A percentile compares a stretch with the other conserved stretches of the same genome.
Evolutionary conservation across 2,113 vertebrate species (phyloP).

Genomic region (Sisor rabdophorus): DNA sequence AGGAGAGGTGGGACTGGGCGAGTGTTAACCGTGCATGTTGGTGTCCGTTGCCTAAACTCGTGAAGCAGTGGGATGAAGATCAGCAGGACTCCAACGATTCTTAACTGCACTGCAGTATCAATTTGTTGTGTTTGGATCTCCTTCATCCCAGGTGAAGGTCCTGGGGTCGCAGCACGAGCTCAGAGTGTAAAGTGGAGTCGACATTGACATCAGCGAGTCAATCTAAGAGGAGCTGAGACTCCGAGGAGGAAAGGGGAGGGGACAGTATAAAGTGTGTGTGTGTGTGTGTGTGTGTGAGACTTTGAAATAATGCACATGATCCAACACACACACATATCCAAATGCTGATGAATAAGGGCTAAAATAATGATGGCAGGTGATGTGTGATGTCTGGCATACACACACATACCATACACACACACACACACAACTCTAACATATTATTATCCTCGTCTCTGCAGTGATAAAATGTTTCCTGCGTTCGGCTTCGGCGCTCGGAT

Average conservation of each 20-base stretch:
- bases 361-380: too few relatives aligned
- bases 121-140: background rate
- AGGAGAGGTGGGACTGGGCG: too few relatives aligned
- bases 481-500: constrained; percentile 95
- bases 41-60: background rate
- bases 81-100: background rate
- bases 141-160: background rate
- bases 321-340: background rate
- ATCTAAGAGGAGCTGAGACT: background rate
- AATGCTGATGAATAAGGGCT: too few relatives aligned
- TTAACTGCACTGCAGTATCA: background rate
- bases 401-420: background rate
- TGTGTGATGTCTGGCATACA: background rate
- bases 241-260: background rate
- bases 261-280: too few relatives aligned
- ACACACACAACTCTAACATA: constrained; percentile 23
- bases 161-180: background rate
- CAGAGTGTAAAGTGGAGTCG: constrained; percentile 2
- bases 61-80: background rate
- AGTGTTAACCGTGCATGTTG: background rate
- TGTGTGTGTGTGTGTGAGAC: background rate
- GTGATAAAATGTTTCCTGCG: constrained; percentile 99
- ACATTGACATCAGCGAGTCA: background rate
- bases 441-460: constrained; percentile 58
- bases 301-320: background rate